Evolutionary conservation across 2,888 invertebrate genomes (phyloP), one percentile per base, ranked within the genome.

Genomic region (Furcula furcula): DNA sequence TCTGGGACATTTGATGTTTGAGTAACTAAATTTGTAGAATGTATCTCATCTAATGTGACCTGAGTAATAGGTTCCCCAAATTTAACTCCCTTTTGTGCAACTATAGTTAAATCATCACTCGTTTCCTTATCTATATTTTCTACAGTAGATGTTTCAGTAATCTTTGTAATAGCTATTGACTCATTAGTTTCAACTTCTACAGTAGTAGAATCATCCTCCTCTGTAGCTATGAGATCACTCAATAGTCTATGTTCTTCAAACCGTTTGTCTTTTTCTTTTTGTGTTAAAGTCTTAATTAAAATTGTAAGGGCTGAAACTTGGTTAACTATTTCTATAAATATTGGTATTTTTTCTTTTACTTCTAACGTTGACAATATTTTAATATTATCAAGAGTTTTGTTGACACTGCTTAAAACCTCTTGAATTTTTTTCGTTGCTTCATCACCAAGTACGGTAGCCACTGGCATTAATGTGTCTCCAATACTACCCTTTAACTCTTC

Each of bases 321-420:
- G 4, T 30, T 19, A 2, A 82, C 63, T 33, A 84, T 52, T 35
- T 69, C 58, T 65, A 72, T 79, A 22, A 80, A 83, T 21, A 85
- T 69, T 1, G 86, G 86, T 46, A 88, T 80, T 61, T 88, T 88
- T 21, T 79, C 76, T 54, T 79, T 85, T 0, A 87, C 88, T 55
- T 81, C 82, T 38, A 88, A 48, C 12, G 69, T 69, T 13, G 73
- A 43, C 20, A 58, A 55, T 0, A 62, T 50, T 46, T 84, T 73
- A n/a, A 86, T 70, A 11, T 42, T 55, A 1, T 9, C 12, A 6
- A 78, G 37, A 33, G 50, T 49, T 29, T 40, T 37, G 27, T 73
- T 57, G 1, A 81, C 32, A 44, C 50, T 62, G 16, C 59, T 49
- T 1, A 70, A 18, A 1, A 62, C 31, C 7, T 46, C 21, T 7